Evolutionary conservation across 2,113 vertebrate species (phyloP), one percentile per base, ranked within the genome.

Genomic region (Malurus cyaneus): DNA sequence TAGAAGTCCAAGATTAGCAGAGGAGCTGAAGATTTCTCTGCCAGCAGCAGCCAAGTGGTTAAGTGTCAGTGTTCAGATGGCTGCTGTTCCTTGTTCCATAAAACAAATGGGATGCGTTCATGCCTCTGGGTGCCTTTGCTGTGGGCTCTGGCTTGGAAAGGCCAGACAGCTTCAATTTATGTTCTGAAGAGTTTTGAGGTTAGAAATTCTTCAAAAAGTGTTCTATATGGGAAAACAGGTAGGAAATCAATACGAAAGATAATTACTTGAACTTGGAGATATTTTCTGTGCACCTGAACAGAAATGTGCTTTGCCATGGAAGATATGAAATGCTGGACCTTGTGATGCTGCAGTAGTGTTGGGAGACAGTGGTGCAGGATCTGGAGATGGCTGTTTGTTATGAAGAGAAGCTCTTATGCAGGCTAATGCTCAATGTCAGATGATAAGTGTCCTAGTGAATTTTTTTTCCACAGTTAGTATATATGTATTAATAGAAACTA

Each of bases 401-500:
- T 18, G 26, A 39, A 69, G 52, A 93, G 56, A 53, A 78, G 64
- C 60, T 31, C 57, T 94, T 80, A 52, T 18, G 19, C 23, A 32
- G 64, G 23, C 64, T 82, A 12, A 34, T 91, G 86, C 49, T 94
- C 64, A 79, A 11, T 86, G 85, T 93, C 80, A 90, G 65, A 67
- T 80, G 67, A 92, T 62, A 78, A 92, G 66, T 41, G 76, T 28
- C 71, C 59, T 85, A 61, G 89, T 29, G 73, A 89, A 92, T 39
- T 39, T 39, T 39, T 74, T 91, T 96, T 91, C 79, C 46, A 5
- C 57, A 52, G 87, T 85, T 92, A 89, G 5, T 86, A 18, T 67
- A 10, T 47, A n/a, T 81, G 9, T 94, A 85, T 94, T 80, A 92
- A 88, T 93, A 93, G 89, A 95, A 93, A 78, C 72, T 28, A 92